phyloP scores from a whole-genome alignment of 2,888 invertebrate species.

The Melanchra persicariae region DNA sequence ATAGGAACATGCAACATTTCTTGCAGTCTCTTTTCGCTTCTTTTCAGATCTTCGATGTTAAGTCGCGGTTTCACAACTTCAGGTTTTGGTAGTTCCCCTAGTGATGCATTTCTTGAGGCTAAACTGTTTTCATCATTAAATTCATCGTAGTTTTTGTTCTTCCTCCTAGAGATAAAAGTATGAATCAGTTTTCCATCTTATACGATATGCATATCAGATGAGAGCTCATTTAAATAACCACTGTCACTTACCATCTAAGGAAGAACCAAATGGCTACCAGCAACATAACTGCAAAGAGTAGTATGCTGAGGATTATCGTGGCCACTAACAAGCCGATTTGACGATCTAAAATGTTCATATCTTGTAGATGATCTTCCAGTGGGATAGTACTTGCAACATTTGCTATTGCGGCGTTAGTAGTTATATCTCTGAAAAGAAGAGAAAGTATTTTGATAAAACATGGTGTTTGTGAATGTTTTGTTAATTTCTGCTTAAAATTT shows the following conservation, averaged over 20 bases:
- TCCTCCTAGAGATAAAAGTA: conserved; percentile 76
- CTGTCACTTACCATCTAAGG: conserved; percentile 83
- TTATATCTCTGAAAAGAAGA: conserved; percentile 81
- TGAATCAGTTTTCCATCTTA: conserved; percentile 52
- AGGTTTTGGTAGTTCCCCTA: conserved; percentile 70
- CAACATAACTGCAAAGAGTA: conserved; percentile 82
- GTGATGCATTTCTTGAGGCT: conserved; percentile 74
- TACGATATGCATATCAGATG: conserved; percentile 54
- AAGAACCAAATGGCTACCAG: conserved; percentile 79
- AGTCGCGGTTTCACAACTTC: conserved; percentile 76
- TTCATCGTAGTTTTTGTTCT: conserved; percentile 75
- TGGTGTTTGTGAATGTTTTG: background rate
- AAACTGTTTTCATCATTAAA: conserved; percentile 81
- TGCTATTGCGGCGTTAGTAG: conserved; percentile 72
- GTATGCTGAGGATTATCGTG: conserved; percentile 83
- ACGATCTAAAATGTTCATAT: conserved; percentile 75
- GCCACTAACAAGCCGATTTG: conserved; percentile 82
- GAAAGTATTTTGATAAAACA: conserved; percentile 14
- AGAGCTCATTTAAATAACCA: conserved; percentile 67
- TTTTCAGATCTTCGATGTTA: conserved; percentile 83
- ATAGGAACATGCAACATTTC: conserved; percentile 82
- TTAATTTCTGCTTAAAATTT: background rate
- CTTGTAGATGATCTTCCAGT: conserved; percentile 84
- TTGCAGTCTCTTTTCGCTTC: conserved; percentile 83
- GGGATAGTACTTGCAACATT: conserved; percentile 78